Conservation (phyloP, 2,888 invertebrate genomes). For the Hirtodrosophila confusa region DNA sequence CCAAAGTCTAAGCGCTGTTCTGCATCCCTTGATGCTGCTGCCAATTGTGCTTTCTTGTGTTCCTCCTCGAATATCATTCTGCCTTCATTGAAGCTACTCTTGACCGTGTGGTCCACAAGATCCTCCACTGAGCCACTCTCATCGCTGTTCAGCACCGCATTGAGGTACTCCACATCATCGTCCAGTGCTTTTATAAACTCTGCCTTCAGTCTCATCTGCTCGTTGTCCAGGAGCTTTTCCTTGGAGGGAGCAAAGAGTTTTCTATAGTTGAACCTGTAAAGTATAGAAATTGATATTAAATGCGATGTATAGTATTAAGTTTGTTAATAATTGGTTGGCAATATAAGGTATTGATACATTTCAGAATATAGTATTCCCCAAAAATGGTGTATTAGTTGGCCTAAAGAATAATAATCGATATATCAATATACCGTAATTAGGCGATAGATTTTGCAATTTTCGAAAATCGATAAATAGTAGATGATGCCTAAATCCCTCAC, state of each 20-base stretch:
- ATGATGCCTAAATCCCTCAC: not conserved
- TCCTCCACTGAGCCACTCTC: conserved; percentile 15
- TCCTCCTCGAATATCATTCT: conserved; percentile 32
- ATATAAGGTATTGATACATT: too few relatives aligned
- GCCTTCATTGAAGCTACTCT: conserved; percentile 41
- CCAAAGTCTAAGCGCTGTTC: conserved; percentile 41
- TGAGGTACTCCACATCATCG: conserved; percentile 46
- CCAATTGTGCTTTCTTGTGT: conserved; percentile 1
- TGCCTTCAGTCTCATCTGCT: conserved; percentile 32
- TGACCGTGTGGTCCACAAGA: conserved; percentile 44
- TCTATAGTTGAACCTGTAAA: conserved; percentile 47
- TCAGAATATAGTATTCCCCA: too few relatives aligned
- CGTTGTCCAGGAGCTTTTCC: not conserved
- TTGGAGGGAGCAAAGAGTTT: conserved; percentile 33
- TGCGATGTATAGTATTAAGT: too few relatives aligned
- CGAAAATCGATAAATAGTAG: too few relatives aligned
- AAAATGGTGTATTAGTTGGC: too few relatives aligned
- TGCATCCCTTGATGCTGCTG: fast-evolving
- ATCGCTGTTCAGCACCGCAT: conserved; percentile 29
- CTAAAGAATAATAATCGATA: too few relatives aligned
- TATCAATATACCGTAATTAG: too few relatives aligned
- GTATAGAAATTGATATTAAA: too few relatives aligned
- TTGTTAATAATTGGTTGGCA: too few relatives aligned
- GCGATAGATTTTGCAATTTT: too few relatives aligned
- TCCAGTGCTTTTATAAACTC: conserved; percentile 52